Conservation (phyloP, 2,888 invertebrate genomes). For the Dichetophora obliterata region DNA sequence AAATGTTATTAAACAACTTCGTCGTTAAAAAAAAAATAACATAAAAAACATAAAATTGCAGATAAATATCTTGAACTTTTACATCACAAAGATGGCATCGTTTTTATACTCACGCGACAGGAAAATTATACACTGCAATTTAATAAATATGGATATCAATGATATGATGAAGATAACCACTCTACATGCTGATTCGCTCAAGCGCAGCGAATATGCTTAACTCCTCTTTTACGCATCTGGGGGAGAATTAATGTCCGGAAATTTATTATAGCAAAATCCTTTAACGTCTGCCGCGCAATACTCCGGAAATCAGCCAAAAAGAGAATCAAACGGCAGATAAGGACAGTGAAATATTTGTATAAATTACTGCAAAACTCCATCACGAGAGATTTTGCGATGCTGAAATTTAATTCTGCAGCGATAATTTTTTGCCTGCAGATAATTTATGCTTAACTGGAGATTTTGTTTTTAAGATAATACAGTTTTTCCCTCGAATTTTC, state of each 20-base stretch:
- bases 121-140: constrained; percentile 26
- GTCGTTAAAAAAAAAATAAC: not conserved
- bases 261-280: constrained; percentile 33
- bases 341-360: constrained; percentile 27
- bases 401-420: not conserved
- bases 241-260: constrained; percentile 34
- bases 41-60: not conserved
- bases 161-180: constrained; percentile 18
- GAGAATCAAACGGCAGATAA: constrained; percentile 28
- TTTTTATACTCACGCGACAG: constrained; percentile 14
- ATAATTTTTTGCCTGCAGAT: constrained; percentile 4
- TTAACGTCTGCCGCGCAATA: constrained; percentile 6
- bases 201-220: not conserved
- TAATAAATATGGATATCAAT: constrained; percentile 24
- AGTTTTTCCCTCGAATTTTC: not conserved
- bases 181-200: not conserved
- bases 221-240: constrained; percentile 7
- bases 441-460: constrained; percentile 9
- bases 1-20: no score
- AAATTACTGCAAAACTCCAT: constrained; percentile 15
- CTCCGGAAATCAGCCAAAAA: constrained; percentile 23
- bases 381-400: constrained; percentile 5
- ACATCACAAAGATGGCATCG: not conserved
- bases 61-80: constrained; percentile 14
- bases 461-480: not conserved